Evolutionary conservation across 64 coral and sea anemone genomes (phyloP).

Genomic region (Actinia equina): DNA sequence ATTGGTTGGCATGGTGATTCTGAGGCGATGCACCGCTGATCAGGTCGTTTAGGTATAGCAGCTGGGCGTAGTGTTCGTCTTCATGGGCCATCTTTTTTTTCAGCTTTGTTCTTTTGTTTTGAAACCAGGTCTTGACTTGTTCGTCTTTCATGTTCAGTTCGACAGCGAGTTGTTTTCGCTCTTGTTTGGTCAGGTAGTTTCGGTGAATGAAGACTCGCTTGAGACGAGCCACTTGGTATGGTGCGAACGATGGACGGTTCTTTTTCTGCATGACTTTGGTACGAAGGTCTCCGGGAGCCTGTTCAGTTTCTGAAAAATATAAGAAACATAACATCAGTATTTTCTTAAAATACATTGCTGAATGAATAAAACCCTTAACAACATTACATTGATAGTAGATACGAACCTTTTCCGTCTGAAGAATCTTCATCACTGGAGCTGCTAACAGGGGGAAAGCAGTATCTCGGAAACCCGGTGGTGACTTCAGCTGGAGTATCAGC

Average conservation of each 20-base stretch:
- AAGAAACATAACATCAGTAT: background rate
- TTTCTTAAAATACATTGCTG: background rate
- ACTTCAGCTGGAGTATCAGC: background rate
- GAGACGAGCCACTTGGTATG: constrained; percentile 6
- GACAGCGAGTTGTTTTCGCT: background rate
- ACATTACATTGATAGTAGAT: background rate
- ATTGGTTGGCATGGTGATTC: constrained; percentile 12
- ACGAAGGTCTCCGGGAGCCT: background rate
- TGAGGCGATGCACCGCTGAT: background rate
- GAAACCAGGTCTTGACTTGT: constrained; percentile 65
- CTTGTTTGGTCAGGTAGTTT: constrained; percentile 26
- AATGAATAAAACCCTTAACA: background rate
- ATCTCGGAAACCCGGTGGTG: background rate
- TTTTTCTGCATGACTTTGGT: background rate
- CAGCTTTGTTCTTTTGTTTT: constrained; percentile 50
- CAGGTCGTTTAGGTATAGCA: constrained; percentile 25
- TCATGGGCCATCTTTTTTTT: constrained; percentile 23
- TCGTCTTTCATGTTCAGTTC: constrained; percentile 42
- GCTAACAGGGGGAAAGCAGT: background rate
- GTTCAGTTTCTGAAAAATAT: background rate
- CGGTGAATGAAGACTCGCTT: constrained; percentile 12
- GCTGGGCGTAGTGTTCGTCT: constrained; percentile 19
- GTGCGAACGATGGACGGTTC: constrained; percentile 22
- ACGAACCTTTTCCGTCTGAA: background rate
- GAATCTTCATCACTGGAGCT: background rate